phyloP scores from a whole-genome alignment of 2,113 vertebrate species.

The Mustela nigripes region DNA sequence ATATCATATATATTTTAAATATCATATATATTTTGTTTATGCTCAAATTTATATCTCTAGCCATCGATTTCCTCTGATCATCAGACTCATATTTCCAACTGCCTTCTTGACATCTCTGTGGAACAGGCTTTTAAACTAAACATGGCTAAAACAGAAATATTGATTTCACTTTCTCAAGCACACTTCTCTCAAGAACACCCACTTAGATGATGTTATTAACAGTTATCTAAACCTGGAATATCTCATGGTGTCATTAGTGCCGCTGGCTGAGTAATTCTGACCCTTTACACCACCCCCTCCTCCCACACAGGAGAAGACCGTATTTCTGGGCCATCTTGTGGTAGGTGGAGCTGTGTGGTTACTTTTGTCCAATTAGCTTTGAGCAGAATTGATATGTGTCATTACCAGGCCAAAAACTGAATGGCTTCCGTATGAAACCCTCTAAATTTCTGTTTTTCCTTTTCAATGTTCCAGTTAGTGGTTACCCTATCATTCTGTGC shows the following conservation, averaged over 20 bases:
- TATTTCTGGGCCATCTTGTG: background rate
- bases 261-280: background rate
- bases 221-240: background rate
- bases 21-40: background rate
- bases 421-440: background rate
- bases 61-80: background rate
- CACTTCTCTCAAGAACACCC: background rate
- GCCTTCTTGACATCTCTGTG: background rate
- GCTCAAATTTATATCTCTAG: background rate
- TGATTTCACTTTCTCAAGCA: background rate
- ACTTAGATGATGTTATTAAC: background rate
- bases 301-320: background rate
- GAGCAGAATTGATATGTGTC: background rate
- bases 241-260: background rate
- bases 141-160: background rate
- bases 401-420: background rate
- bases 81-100: background rate
- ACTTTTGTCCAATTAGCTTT: background rate
- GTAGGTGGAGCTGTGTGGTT: background rate
- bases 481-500: background rate
- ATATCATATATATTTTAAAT: background rate
- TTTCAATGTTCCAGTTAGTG: background rate
- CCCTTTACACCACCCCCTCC: background rate
- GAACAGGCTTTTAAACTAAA: slow-evolving; percentile 21
- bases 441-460: background rate